phyloP scores from a whole-genome alignment of 2,113 vertebrate species.

The human region DNA sequence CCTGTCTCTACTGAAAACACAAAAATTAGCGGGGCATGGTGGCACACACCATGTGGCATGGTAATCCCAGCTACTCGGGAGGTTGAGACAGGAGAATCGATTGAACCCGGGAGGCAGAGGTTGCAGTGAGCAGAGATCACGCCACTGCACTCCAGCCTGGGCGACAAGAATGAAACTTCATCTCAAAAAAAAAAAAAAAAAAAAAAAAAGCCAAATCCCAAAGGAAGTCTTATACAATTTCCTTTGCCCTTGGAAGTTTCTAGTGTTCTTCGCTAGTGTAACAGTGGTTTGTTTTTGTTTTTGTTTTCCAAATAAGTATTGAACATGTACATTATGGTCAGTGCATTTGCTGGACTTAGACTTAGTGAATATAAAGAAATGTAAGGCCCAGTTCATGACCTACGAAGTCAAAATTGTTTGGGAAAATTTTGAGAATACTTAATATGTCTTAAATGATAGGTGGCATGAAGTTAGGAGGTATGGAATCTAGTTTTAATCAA shows the following conservation, averaged over 20 bases:
- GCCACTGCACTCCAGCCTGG: too few relatives aligned
- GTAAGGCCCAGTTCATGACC: neutral
- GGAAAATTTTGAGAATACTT: neutral
- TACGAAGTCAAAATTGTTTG: neutral
- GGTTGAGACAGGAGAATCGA: too few relatives aligned
- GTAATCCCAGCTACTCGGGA: too few relatives aligned
- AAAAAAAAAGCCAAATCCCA: neutral
- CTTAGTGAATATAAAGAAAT: neutral
- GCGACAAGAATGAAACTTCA: too few relatives aligned
- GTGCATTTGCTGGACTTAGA: neutral
- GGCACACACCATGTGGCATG: too few relatives aligned
- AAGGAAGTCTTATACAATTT: neutral
- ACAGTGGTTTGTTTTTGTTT: neutral
- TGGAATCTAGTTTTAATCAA: neutral
- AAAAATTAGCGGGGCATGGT: too few relatives aligned
- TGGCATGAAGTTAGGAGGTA: neutral
- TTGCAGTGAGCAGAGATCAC: too few relatives aligned
- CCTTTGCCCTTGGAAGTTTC: neutral
- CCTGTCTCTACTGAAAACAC: too few relatives aligned
- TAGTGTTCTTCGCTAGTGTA: neutral
- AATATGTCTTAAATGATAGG: neutral
- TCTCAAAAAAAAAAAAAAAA: too few relatives aligned
- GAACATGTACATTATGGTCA: neutral
- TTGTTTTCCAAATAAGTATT: neutral
- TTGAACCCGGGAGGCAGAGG: too few relatives aligned